Conservation (phyloP, 2,797 vertebrate species). For the Coregonus ussuriensis region DNA sequence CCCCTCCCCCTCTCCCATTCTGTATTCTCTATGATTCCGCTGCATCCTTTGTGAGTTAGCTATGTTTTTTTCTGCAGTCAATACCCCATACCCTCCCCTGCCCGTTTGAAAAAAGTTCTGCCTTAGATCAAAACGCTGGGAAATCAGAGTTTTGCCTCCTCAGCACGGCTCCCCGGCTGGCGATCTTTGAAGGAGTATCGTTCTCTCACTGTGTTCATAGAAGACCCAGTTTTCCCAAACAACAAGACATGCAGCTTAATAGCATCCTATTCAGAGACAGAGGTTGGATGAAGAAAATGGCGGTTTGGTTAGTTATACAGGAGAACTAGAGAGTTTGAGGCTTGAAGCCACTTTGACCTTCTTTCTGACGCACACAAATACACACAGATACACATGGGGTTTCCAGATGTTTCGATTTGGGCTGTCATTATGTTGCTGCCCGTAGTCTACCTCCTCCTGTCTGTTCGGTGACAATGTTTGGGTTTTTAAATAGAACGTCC, state of each 20-base stretch:
- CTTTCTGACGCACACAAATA: constrained; percentile 9
- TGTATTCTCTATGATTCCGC: constrained; percentile 54
- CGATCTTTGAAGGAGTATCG: constrained; percentile 77
- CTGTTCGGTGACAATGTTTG: constrained; percentile 42
- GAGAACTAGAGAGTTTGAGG: constrained; percentile 44
- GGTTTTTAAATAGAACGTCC: constrained; percentile 48
- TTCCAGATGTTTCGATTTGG: background rate
- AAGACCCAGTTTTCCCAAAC: constrained; percentile 42
- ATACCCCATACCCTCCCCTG: constrained; percentile 61
- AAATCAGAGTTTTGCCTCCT: constrained; percentile 66
- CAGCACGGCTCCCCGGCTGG: constrained; percentile 38
- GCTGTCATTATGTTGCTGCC: constrained; percentile 14
- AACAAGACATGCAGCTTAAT: constrained; percentile 54
- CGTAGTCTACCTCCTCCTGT: background rate
- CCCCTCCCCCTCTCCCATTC: constrained; percentile 34
- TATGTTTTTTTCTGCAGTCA: constrained; percentile 66
- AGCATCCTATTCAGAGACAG: constrained; percentile 57
- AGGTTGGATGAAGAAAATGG: constrained; percentile 35
- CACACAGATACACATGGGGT: constrained; percentile 1
- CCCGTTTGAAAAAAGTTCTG: constrained; percentile 62
- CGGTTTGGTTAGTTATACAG: background rate
- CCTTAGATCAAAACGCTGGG: constrained; percentile 70
- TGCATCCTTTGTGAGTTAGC: constrained; percentile 50
- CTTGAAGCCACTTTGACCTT: constrained; percentile 36
- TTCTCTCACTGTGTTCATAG: constrained; percentile 63